phyloP scores from a whole-genome alignment of 2,113 vertebrate species.

The Polypterus bichir region DNA sequence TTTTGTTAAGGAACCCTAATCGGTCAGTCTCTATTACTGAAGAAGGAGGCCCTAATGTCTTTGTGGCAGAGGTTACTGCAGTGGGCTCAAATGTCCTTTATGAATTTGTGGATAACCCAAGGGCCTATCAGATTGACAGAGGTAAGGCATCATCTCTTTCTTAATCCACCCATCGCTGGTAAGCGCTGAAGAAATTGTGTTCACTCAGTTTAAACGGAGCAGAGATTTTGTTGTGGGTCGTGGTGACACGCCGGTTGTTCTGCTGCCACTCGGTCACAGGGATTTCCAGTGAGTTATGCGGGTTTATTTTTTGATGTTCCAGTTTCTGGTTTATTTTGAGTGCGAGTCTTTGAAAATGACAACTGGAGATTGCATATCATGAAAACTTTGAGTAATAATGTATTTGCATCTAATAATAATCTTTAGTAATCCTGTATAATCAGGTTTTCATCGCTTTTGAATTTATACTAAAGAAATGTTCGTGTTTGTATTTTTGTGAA shows the following conservation, averaged over 20 bases:
- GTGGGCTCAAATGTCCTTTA: conserved; percentile 9
- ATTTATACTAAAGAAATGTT: too few relatives aligned
- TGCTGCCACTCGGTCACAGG: neutral
- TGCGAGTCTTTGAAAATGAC: too few relatives aligned
- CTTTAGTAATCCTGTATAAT: too few relatives aligned
- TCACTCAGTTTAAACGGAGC: neutral
- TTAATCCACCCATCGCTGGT: too few relatives aligned
- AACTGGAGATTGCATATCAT: too few relatives aligned
- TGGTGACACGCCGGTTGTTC: neutral
- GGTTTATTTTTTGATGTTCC: neutral
- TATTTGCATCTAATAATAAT: too few relatives aligned
- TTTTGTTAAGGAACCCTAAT: neutral
- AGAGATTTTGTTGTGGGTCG: neutral
- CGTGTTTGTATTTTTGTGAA: too few relatives aligned
- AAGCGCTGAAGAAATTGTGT: too few relatives aligned
- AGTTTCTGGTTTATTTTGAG: neutral
- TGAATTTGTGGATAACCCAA: conserved; percentile 11
- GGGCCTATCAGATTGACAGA: conserved; percentile 12
- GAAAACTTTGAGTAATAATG: too few relatives aligned
- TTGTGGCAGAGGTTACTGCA: conserved; percentile 11
- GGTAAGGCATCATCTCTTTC: neutral
- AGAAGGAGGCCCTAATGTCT: conserved; percentile 4
- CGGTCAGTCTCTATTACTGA: conserved; percentile 17
- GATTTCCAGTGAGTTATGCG: neutral
- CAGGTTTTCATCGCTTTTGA: too few relatives aligned